Evolutionary conservation across 2,797 vertebrate genomes (phyloP).

Genomic region (Eleutherodactylus coqui): DNA sequence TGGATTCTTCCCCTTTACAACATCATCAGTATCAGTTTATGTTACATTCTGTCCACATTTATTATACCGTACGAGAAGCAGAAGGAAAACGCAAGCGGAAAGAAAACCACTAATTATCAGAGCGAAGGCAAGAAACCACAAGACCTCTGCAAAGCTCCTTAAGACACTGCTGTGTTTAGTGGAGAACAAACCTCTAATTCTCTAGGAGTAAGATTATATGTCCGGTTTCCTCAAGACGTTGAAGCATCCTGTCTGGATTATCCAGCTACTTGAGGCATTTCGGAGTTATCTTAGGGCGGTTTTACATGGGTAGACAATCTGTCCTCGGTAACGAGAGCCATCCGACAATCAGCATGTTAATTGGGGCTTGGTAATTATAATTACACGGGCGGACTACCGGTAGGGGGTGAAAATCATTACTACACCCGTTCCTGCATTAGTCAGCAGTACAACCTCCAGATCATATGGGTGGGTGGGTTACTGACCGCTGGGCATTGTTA

Average conservation of each 20-base stretch:
- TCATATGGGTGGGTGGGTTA: too few species aligned
- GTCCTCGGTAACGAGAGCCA: too few species aligned
- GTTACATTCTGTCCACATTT: neutral
- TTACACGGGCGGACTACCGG: too few species aligned
- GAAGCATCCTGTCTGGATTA: neutral
- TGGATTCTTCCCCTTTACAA: neutral
- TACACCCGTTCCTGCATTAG: too few species aligned
- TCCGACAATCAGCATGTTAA: too few species aligned
- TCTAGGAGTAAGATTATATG: constrained; percentile 1
- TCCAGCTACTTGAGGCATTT: neutral
- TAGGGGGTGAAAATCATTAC: too few species aligned
- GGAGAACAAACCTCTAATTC: constrained; percentile 1
- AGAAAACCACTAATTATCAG: neutral
- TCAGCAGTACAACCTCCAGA: too few species aligned
- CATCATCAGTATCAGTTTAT: neutral
- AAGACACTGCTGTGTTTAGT: neutral
- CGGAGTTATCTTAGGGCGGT: neutral
- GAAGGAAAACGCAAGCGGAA: neutral
- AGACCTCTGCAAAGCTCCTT: neutral
- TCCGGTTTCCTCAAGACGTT: neutral
- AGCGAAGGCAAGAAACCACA: neutral
- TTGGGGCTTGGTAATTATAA: too few species aligned
- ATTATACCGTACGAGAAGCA: neutral
- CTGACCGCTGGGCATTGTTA: too few species aligned
- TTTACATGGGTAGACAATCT: too few species aligned